These are phyloP conservation scores for Rhynchopsitta pachyrhyncha DNA, from an alignment of 2,113 vertebrate species.

Conservation along the genomic window DNA sequence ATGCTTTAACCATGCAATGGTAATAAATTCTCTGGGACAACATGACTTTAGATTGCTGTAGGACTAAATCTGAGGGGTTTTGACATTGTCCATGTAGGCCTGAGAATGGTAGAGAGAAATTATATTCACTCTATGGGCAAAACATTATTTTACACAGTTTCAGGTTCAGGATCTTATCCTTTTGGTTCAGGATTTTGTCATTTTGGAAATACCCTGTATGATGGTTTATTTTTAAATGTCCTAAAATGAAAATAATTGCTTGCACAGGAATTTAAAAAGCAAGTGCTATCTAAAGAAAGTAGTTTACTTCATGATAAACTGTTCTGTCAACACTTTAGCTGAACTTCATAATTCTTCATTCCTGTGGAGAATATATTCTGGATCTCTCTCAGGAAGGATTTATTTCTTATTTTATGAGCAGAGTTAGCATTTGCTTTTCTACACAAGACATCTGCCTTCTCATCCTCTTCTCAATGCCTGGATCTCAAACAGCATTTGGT, in stretches of 20 bases:
- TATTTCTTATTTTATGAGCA: background rate
- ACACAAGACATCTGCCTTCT: background rate
- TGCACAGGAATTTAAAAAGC: background rate
- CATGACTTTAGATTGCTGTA: background rate
- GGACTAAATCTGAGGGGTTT: background rate
- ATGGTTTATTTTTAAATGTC: background rate
- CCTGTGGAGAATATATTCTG: conserved; percentile 2
- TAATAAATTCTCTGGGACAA: background rate
- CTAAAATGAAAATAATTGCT: conserved; percentile 4
- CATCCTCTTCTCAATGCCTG: background rate
- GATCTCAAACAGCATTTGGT: background rate
- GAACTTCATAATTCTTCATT: conserved; percentile 24
- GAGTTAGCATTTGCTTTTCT: background rate
- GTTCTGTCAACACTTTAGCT: conserved; percentile 26
- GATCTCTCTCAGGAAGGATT: background rate
- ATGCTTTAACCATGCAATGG: background rate
- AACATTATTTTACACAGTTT: background rate
- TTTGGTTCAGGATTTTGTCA: background rate
- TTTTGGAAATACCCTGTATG: background rate
- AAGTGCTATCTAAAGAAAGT: conserved; percentile 2
- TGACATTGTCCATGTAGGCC: background rate
- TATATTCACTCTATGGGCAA: background rate
- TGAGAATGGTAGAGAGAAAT: background rate
- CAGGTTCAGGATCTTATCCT: background rate
- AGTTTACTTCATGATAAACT: conserved; percentile 2